These are phyloP conservation scores for Murina feae DNA, from an alignment of 2,113 vertebrate species.

Conservation along the genomic window DNA sequence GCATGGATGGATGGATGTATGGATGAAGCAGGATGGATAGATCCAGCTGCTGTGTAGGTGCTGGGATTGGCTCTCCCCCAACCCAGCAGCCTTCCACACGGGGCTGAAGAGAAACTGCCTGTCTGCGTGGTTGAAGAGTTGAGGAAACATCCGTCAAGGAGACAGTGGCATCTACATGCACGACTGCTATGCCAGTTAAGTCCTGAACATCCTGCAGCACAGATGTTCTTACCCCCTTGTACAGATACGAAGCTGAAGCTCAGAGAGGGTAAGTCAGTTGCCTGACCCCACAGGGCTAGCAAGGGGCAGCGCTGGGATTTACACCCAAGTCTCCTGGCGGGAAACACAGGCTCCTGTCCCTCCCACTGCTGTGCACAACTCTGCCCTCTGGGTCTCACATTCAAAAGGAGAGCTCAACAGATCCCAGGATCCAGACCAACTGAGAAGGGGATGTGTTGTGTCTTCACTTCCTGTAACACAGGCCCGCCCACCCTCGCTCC, in stretches of 20 bases:
- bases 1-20: no score
- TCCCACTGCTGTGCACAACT: neutral
- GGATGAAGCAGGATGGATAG: no score
- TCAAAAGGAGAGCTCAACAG: neutral
- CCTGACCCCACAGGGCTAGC: no score
- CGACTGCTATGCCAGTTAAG: neutral
- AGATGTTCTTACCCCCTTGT: neutral
- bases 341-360: neutral
- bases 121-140: neutral
- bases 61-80: neutral
- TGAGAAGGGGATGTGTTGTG: neutral
- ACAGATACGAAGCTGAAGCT: neutral
- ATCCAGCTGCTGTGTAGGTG: neutral
- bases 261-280: no score
- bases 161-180: neutral
- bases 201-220: neutral
- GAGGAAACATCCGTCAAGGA: neutral
- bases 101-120: neutral
- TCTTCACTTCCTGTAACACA: neutral
- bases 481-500: neutral
- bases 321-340: neutral
- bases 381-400: rapidly evolving
- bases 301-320: no score
- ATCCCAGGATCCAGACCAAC: neutral
- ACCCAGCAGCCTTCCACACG: neutral